Conservation (phyloP, 2,797 vertebrate species). For the Lates japonicus region DNA sequence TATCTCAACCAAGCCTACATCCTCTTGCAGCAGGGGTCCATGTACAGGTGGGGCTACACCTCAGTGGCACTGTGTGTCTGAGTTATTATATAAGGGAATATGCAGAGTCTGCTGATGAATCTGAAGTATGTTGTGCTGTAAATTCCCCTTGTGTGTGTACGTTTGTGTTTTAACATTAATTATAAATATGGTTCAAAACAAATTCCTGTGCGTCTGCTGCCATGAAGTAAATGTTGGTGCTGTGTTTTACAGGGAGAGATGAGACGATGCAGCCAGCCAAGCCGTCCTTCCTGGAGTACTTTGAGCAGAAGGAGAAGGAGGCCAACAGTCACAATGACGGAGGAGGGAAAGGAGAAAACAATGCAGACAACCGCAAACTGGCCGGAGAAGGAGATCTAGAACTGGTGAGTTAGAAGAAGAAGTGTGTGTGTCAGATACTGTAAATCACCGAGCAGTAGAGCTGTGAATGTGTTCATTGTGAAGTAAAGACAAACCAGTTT, state of each 20-base stretch:
- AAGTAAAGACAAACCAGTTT: too few relatives aligned
- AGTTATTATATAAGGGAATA: background rate
- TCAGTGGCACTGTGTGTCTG: background rate
- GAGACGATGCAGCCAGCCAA: slow-evolving; percentile 92
- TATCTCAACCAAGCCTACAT: background rate
- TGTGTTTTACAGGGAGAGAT: slow-evolving; percentile 86
- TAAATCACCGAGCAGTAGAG: too few relatives aligned
- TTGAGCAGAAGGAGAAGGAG: slow-evolving; percentile 96
- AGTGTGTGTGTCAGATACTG: background rate
- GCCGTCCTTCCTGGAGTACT: slow-evolving; percentile 97
- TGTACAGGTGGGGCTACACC: too few relatives aligned
- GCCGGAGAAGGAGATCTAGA: slow-evolving; percentile 92
- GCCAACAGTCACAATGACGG: slow-evolving; percentile 87
- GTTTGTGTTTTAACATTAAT: background rate
- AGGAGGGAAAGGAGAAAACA: slow-evolving; percentile 82
- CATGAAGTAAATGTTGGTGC: background rate
- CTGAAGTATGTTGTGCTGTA: too few relatives aligned
- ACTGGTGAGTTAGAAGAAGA: slow-evolving; percentile 88
- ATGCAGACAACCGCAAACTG: slow-evolving; percentile 89
- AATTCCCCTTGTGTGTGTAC: background rate
- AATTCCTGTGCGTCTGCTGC: background rate
- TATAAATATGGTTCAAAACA: background rate
- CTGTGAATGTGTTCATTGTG: too few relatives aligned
- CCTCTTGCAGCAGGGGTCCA: background rate
- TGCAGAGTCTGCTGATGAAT: background rate